These are phyloP conservation scores for Atopsyche davidsoni DNA, from an alignment of 1,140 invertebrate genomes.

Conservation along the genomic window DNA sequence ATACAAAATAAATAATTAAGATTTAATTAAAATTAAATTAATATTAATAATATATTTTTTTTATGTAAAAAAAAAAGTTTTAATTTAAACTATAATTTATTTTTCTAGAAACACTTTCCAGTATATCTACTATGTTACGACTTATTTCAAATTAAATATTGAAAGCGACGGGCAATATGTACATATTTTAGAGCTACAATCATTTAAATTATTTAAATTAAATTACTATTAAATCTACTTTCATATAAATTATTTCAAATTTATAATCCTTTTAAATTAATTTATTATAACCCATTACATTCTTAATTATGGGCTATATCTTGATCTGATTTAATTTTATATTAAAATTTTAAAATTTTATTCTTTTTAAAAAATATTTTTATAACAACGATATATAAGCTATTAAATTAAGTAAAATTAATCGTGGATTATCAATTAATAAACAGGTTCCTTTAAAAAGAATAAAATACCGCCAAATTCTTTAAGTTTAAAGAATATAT, in stretches of 20 bases:
- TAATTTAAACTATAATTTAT: too few relatives aligned
- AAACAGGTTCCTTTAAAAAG: constrained; percentile 53
- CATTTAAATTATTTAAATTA: constrained; percentile 34
- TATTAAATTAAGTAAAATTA: constrained; percentile 48
- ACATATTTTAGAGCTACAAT: too few relatives aligned
- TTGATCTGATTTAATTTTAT: constrained; percentile 52
- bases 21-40: too few relatives aligned
- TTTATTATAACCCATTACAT: constrained; percentile 38
- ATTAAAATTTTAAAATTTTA: constrained; percentile 45
- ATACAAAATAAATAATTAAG: too few relatives aligned
- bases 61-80: too few relatives aligned
- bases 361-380: constrained; percentile 48
- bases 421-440: constrained; percentile 53
- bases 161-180: constrained; percentile 66
- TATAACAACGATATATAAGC: constrained; percentile 52
- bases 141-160: constrained; percentile 50
- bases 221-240: constrained; percentile 39
- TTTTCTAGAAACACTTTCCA: too few relatives aligned
- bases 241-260: constrained; percentile 32
- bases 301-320: constrained; percentile 50
- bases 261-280: constrained; percentile 34
- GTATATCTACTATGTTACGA: too few relatives aligned
- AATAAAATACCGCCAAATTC: constrained; percentile 53
- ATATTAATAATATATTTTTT: too few relatives aligned
- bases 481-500: constrained; percentile 50